Evolutionary conservation across 2,113 vertebrate genomes (phyloP), one percentile per base, ranked within the genome.

Genomic region (Sapayoa aenigma): DNA sequence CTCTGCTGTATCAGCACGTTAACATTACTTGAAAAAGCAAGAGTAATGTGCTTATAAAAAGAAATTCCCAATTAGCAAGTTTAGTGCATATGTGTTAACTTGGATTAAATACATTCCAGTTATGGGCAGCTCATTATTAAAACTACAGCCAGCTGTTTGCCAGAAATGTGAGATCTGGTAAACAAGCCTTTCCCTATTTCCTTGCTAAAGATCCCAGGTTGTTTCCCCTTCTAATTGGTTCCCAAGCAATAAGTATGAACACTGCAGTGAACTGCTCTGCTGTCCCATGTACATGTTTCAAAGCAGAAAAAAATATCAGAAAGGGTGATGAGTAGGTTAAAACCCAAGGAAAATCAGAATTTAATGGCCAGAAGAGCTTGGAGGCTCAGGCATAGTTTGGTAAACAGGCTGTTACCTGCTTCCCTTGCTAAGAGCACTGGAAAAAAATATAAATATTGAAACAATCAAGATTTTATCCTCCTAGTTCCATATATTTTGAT

Each of bases 71-170:
- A 97, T 97, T 97, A 97, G 96, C 94, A 87, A 94, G 85, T 96
- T 95, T 95, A 94, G 94, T 95, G 83, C 83, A 84, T 58, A 91
- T 67, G 89, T 92, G 87, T 95, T 96, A 96, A 94, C 89, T 96
- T 85, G 94, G 91, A 96, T 92, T 96, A 96, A 96, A 96, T 82
- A 89, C 87, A 89, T 95, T 90, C 93, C 91, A 96, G 88, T 97
- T 97, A 96, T 80, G 87, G 94, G 76, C 91, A 92, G 91, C 96
- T 97, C 92, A 92, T 97, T 96, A 97, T 97, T 97, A 96, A 94
- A 97, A 95, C 88, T 95, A 68, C 75, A 97, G 93, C 88, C 96
- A 97, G 95, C 91, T 96, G 94, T 94, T 97, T 91, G 89, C 94
- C 91, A 92, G 93, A 75, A 93, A 87, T 52, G 65, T 7, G 66